Percentiles rank a stretch among this genome's conserved stretches.
These are phyloP conservation scores for Microtus montanus DNA, from an alignment of 2,113 vertebrate genomes.

Conservation along the genomic window DNA sequence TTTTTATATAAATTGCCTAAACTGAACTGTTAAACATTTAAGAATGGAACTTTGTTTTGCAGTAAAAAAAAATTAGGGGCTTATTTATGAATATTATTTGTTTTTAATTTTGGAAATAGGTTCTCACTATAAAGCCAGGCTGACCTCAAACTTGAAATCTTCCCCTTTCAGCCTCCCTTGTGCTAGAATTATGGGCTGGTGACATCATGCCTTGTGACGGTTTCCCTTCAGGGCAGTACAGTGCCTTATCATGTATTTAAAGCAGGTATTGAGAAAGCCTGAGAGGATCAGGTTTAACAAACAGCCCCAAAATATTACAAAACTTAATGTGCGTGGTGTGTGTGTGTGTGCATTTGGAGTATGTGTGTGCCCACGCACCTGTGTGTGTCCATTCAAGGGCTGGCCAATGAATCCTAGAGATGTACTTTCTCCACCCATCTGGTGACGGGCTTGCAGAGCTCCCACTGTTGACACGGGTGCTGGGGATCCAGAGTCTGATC, in stretches of 20 bases:
- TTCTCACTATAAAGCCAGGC: not conserved
- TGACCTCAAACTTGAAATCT: not conserved
- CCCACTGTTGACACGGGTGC: not conserved
- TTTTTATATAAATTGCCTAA: constrained; percentile 2
- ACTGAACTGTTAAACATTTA: not conserved
- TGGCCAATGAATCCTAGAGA: too few species aligned
- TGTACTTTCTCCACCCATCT: too few species aligned
- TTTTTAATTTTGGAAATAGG: not conserved
- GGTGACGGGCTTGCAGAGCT: not conserved
- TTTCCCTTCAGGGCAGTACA: not conserved
- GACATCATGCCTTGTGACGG: not conserved
- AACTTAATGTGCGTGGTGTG: not conserved
- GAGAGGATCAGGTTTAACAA: constrained; percentile 49
- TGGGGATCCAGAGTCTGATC: not conserved
- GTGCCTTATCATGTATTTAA: not conserved
- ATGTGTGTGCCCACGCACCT: not conserved
- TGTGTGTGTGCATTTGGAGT: not conserved
- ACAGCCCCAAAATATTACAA: not conserved
- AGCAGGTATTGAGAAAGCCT: not conserved
- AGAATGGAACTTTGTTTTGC: constrained; percentile 20
- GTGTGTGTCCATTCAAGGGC: not conserved
- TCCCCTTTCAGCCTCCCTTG: not conserved
- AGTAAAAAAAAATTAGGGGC: not conserved
- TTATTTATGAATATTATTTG: not conserved
- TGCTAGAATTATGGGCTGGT: not conserved